Evolutionary conservation across 2,797 vertebrate genomes (phyloP), one percentile per base, ranked within the genome.

Genomic region (Bradypus variegatus): DNA sequence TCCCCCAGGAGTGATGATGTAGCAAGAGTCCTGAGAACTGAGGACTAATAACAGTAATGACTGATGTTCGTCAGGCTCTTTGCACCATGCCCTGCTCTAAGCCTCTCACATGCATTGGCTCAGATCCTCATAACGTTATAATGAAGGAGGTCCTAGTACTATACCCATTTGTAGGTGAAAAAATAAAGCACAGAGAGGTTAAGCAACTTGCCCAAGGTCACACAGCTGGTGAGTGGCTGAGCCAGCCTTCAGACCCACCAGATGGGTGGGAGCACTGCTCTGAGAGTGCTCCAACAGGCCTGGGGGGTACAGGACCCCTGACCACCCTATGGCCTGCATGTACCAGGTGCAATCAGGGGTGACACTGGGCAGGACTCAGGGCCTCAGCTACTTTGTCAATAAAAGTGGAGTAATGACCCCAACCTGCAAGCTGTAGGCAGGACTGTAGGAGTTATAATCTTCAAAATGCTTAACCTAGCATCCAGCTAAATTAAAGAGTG

Each of bases 61-160:
- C 4, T 2, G 1, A 25, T 6, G 60, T 18, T 58, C 31, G 13
- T n/a, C 50, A n/a, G 14, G 41, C 36, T 41, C 41, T 19, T 0
- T 19, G 58, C 6, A 27, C 67, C 18, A 0, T 3, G 15, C 72
- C 50, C 69, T 4, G 70, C 80, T 21, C 18, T 2, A 5, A 86
- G 70, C 14, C 2, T 41, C 27, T n/a, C 2, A 3, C 53, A 21
- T 1, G 0, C 33, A 0, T 1, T 0, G 65, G 36, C 45, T 55
- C 45, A 0, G 41, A 48, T n/a, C 75, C 79, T 13, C 31, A 2
- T 6, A 2, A 10, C 3, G 36, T 33, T 16, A 5, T 9, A n/a
- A 1, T 5, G 3, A 13, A 6, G 15, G 2, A 5, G 16, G 23
- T 33, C 33, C 76, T 73, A 1, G 41, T 6, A 3, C 73, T 14